Evolutionary conservation across 2,113 vertebrate genomes (phyloP).

Genomic region (Malurus melanocephalus): DNA sequence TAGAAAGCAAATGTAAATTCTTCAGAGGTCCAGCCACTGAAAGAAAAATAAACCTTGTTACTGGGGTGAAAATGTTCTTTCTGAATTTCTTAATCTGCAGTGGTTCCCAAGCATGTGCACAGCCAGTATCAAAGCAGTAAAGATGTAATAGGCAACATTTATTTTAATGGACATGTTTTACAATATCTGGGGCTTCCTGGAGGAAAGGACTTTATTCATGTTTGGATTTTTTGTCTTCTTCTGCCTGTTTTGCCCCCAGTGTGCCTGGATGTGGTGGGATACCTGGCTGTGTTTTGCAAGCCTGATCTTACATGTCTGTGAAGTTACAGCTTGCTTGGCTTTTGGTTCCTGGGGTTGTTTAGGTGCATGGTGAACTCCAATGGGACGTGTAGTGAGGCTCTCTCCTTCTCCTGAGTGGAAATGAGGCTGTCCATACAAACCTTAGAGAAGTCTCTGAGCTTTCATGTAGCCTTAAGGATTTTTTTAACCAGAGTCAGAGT

Average conservation of each 20-base stretch:
- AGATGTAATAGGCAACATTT: not conserved
- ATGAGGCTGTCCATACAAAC: not conserved
- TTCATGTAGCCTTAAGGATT: not conserved
- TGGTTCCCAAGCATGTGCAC: not conserved
- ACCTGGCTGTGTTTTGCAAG: not conserved
- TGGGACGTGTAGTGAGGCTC: not conserved
- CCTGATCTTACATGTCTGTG: not conserved
- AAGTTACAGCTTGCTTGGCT: not conserved
- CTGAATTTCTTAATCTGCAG: not conserved
- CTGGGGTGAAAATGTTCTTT: not conserved
- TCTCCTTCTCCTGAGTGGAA: not conserved
- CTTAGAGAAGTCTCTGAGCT: not conserved
- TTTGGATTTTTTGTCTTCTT: rapidly evolving
- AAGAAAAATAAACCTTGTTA: not conserved
- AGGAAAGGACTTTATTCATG: not conserved
- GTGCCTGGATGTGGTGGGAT: not conserved
- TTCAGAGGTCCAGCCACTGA: not conserved
- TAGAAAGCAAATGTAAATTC: not conserved
- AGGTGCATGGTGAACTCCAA: not conserved
- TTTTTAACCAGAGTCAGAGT: not conserved
- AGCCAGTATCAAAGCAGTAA: not conserved
- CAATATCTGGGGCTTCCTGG: not conserved
- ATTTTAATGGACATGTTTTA: not conserved
- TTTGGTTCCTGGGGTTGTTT: not conserved
- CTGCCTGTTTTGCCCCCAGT: not conserved